A percentile compares a stretch with the other conserved stretches of the same genome.
These are phyloP conservation scores for Drosophila ogumai DNA, from an alignment of 1,140 invertebrate genomes.

Conservation along the genomic window DNA sequence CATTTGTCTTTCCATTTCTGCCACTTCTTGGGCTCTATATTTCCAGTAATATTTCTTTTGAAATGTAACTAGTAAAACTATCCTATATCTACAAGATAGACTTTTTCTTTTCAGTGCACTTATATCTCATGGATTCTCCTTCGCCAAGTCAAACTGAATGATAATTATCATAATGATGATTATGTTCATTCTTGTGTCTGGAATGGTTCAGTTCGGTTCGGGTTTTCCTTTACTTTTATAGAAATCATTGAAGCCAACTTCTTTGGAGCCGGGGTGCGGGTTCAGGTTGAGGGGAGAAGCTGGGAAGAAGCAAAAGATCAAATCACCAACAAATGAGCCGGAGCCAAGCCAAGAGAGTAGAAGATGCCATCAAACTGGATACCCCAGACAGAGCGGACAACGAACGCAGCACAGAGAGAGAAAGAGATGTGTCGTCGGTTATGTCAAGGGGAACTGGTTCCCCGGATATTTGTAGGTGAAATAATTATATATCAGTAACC, in stretches of 20 bases:
- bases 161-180: conserved; percentile 77
- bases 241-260: conserved; percentile 75
- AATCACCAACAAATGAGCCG: conserved; percentile 78
- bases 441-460: conserved; percentile 11
- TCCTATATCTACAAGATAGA: neutral
- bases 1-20: too few species aligned
- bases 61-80: neutral
- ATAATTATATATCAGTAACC: neutral
- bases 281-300: conserved; percentile 21
- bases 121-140: conserved; percentile 19
- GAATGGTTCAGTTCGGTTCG: conserved; percentile 33
- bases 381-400: conserved; percentile 13
- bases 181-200: conserved; percentile 49
- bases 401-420: neutral
- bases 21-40: too few species aligned
- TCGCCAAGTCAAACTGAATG: conserved; percentile 32
- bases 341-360: conserved; percentile 30
- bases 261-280: conserved; percentile 4
- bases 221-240: conserved; percentile 60
- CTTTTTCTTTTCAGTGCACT: conserved; percentile 1
- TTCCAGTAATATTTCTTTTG: too few species aligned
- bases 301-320: conserved; percentile 64
- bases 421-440: conserved; percentile 8
- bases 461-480: neutral
- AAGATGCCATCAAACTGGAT: conserved; percentile 46